Evolutionary conservation across 2,113 vertebrate species (phyloP).

Genomic region (Labrus mixtus): DNA sequence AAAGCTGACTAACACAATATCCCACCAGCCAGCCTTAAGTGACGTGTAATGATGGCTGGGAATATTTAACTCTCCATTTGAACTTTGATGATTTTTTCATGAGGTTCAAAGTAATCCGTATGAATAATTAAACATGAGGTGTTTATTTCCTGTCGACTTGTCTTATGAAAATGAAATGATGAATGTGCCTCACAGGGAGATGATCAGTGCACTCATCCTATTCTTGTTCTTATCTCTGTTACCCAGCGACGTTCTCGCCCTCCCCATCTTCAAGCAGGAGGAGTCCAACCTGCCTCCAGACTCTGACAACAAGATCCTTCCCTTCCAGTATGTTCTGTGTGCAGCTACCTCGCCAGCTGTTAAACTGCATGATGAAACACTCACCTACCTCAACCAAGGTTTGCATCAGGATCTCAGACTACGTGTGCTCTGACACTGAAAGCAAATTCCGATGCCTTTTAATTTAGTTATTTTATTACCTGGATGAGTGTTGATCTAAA

Average conservation of each 20-base stretch:
- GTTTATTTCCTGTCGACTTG: not conserved
- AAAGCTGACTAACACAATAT: constrained; percentile 27
- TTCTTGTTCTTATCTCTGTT: constrained; percentile 27
- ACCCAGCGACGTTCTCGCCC: constrained; percentile 93
- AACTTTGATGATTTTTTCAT: not conserved
- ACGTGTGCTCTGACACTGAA: not conserved
- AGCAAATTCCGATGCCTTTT: too few species aligned
- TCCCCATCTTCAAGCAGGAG: constrained; percentile 99
- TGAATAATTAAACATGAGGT: not conserved
- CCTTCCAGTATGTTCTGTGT: constrained; percentile 97
- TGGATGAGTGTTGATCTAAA: not conserved
- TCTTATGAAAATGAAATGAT: constrained; percentile 1
- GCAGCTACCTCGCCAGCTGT: constrained; percentile 97
- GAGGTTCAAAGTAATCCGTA: not conserved
- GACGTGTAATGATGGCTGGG: not conserved
- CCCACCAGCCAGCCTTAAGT: constrained; percentile 11
- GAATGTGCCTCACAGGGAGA: not conserved
- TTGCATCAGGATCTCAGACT: constrained; percentile 54
- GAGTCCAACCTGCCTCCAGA: constrained; percentile 94
- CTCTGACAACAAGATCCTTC: constrained; percentile 93
- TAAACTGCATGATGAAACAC: constrained; percentile 97
- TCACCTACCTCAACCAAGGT: constrained; percentile 99
- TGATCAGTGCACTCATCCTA: not conserved
- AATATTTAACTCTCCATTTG: not conserved
- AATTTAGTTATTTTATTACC: not conserved